Evolutionary conservation across 2,797 vertebrate species (phyloP).

Genomic region (Catostomus latipinnis): DNA sequence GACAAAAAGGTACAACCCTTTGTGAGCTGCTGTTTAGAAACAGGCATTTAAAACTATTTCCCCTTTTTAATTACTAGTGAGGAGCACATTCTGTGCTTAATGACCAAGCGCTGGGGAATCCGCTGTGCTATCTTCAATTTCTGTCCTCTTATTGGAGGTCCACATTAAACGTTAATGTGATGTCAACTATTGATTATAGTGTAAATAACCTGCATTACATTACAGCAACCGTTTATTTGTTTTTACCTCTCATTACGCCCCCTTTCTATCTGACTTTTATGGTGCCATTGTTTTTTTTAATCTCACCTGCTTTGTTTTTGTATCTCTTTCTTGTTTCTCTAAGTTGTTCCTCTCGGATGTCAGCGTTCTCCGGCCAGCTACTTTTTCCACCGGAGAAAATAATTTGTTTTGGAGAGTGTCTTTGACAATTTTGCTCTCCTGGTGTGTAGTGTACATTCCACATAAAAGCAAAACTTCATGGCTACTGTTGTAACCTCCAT

Average conservation of each 20-base stretch:
- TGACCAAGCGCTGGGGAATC: constrained; percentile 75
- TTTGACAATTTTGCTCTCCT: constrained; percentile 3
- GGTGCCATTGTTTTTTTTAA: constrained; percentile 50
- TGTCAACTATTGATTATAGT: constrained; percentile 80
- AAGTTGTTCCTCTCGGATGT: neutral
- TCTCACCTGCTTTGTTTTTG: constrained; percentile 38
- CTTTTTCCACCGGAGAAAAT: neutral
- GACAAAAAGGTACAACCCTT: constrained; percentile 4
- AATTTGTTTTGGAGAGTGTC: neutral
- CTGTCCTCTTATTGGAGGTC: constrained; percentile 74
- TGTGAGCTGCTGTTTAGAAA: constrained; percentile 4
- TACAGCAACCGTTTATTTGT: constrained; percentile 77
- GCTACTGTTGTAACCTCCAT: too few relatives aligned
- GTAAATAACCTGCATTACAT: constrained; percentile 81
- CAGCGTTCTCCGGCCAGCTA: neutral
- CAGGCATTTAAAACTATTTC: constrained; percentile 11
- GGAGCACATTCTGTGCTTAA: constrained; percentile 59
- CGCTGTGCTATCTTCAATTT: constrained; percentile 80
- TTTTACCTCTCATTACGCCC: constrained; percentile 75
- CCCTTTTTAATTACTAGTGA: constrained; percentile 53
- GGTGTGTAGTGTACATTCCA: neutral
- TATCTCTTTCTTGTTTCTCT: constrained; percentile 26
- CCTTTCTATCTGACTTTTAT: constrained; percentile 56
- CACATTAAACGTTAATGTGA: constrained; percentile 81
- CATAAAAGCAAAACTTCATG: too few relatives aligned